Base-by-base conservation (phyloP, 2,113 vertebrate genomes). In the Dipodomys spectabilis region DNA sequence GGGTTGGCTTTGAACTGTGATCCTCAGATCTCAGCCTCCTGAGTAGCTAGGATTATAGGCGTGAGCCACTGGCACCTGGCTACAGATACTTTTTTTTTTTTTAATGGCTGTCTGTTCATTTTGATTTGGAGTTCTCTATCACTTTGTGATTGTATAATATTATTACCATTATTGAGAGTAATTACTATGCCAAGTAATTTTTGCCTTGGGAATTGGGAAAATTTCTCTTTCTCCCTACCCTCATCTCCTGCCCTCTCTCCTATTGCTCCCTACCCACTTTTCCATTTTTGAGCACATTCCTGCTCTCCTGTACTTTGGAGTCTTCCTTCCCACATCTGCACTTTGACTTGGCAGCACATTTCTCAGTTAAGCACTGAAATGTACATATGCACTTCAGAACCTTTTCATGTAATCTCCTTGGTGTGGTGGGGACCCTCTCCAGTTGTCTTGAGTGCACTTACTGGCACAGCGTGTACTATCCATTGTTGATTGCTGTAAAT, bases 391-490 rank as follows among this genome's bases (percentile, higher is more conserved):
- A 87, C 91, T 94, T 91, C 28, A 96, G 86, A 91, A 64, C 87
- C 88, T 86, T 94, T 81, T 49, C 80, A 32, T 94, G 64, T 91
- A 81, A 84, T 91, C 89, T 93, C 79, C 73, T 32, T 65, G 91
- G 86, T 86, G 83, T 91, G 95, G 69, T 80, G 73, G 92, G 94
- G 88, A 78, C 64, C 82, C 92, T 96, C 94, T 95, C 93, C 72
- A 91, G 90, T 82, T 68, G 88, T 94, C 79, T 49, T 16, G 86
- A 96, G 91, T 84, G 94, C 95, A 81, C 95, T 94, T 87, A 82
- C 30, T 83, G 85, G 95, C 86, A 44, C 86, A 86, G 95, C 57
- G 0, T 91, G 93, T 35, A 44, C 75, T 69, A 9, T 35, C 88
- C 64, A 30, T 82, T 92, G 91, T 96, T 44, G 10, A 1, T 75